phyloP scores from a whole-genome alignment of 2,888 invertebrate genomes.

The Erebia epiphron region DNA sequence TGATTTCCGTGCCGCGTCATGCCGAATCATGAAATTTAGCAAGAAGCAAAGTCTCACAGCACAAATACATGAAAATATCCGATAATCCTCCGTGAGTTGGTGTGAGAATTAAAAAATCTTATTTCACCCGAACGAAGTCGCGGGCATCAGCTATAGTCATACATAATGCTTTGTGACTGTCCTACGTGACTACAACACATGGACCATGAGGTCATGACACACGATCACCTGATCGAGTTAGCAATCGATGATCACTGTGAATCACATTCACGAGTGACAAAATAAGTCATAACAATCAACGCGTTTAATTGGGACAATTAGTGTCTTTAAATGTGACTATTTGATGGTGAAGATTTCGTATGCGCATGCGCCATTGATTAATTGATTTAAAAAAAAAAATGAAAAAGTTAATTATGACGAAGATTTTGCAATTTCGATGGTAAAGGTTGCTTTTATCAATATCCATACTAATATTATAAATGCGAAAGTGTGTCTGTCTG shows the following conservation, averaged over 20 bases:
- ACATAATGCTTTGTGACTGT: neutral
- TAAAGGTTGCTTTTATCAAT: no score
- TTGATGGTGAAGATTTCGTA: constrained; percentile 18
- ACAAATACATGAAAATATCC: no score
- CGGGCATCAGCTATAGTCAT: neutral
- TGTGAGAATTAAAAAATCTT: no score
- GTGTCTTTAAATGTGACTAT: neutral
- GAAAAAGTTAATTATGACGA: no score
- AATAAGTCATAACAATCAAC: constrained; percentile 14
- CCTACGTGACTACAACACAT: neutral
- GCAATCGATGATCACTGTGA: neutral
- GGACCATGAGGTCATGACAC: neutral
- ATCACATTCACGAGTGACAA: constrained; percentile 13
- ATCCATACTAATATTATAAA: no score
- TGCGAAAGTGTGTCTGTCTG: no score
- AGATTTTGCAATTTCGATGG: no score
- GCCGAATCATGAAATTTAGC: no score
- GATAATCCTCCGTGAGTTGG: no score
- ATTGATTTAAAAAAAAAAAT: neutral
- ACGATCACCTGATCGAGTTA: constrained; percentile 5
- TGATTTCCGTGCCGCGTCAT: no score
- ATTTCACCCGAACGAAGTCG: no score
- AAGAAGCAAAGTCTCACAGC: no score
- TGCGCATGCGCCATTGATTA: neutral
- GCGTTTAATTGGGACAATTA: constrained; percentile 15